Evolutionary conservation across 2,113 vertebrate genomes (phyloP).

Genomic region (Mormyrus lacerda): DNA sequence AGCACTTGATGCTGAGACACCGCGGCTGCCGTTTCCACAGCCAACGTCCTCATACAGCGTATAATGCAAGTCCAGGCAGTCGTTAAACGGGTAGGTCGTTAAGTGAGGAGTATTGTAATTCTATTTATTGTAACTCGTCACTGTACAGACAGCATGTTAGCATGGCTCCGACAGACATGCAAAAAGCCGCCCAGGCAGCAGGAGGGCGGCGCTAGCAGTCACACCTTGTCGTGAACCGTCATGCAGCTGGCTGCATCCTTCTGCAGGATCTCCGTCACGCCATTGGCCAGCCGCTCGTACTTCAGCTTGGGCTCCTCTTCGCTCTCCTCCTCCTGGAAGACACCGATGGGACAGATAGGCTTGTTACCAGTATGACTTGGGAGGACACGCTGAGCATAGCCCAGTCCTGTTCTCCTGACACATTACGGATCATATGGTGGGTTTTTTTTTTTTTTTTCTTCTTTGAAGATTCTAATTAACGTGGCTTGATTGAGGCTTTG

Average conservation of each 20-base stretch:
- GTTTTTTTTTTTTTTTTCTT: background rate
- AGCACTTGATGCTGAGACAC: no score
- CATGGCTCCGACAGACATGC: background rate
- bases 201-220: background rate
- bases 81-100: no score
- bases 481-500: background rate
- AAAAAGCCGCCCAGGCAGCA: background rate
- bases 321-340: constrained; percentile 85
- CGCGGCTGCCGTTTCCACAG: no score
- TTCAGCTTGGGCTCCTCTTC: constrained; percentile 97
- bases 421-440: background rate
- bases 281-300: constrained; percentile 91
- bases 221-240: constrained; percentile 97
- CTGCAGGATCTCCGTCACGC: constrained; percentile 91
- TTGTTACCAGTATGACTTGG: background rate
- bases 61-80: no score
- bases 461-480: background rate
- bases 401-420: background rate
- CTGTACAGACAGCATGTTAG: background rate
- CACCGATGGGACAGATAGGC: constrained; percentile 19
- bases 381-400: background rate
- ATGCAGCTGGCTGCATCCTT: constrained; percentile 96
- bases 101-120: background rate
- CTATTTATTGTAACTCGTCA: background rate
- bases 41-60: no score